Base-by-base conservation (phyloP, 2,113 vertebrate genomes). In the Tenebrosternarchus preto region DNA sequence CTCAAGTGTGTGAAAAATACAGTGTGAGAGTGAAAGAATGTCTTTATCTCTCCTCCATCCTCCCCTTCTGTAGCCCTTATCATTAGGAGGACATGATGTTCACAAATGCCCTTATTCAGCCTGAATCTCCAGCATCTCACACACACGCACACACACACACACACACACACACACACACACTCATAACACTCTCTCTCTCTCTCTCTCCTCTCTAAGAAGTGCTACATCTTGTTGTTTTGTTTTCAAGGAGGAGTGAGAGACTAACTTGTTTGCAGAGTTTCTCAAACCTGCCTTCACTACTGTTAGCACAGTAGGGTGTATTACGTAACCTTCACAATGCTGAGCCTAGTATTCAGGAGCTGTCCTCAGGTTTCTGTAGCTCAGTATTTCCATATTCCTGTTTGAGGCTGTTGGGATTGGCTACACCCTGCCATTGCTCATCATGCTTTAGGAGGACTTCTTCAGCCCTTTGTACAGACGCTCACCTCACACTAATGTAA, bases 381-480 rank as follows among this genome's bases (percentile, higher is more conserved):
- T 11, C 15, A 15, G 36, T 56, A 19, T 31, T 73, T 59, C 11
- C n/a, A 9, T 20, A n/a, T 39, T n/a, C n/a, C 22, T 72, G 56
- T 73, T 53, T 33, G 61, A 20, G 33, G 9, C 59, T 12, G 43
- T 68, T 68, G 25, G 59, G n/a, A 17, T 80, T 67, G 4, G 15
- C n/a, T n/a, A 55, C 36, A 15, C 50, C 22, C 2, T 31, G 60
- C 43, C 31, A 25, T 39, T n/a, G 64, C 43, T 57, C 31, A 67
- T 74, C 8, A 12, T 73, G 78, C 73, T 80, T 55, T 27, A 46
- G 39, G 4, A 27, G 24, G 36, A 36, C 73, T 66, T 19, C 31
- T 31, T 15, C 63, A 31, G 16, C n/a, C n/a, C n/a, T n/a, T n/a
- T n/a, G n/a, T n/a, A 36, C 2, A 19, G 20, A 22, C 59, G 67